A percentile compares a stretch with the other conserved stretches of the same genome.
Evolutionary conservation across 1,140 invertebrate species (phyloP).

Genomic region (Lordiphosa stackelbergi): DNA sequence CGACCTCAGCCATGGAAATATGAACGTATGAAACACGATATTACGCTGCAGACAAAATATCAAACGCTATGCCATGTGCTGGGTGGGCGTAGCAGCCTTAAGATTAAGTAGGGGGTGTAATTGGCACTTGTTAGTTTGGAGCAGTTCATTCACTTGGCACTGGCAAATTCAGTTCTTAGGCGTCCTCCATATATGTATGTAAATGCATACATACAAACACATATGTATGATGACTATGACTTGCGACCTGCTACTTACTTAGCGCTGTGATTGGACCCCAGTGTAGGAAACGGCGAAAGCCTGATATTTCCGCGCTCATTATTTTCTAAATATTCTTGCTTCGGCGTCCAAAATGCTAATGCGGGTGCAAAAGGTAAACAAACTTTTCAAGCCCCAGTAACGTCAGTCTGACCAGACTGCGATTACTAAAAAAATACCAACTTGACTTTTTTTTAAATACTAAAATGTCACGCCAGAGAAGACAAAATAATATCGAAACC

Average conservation of each 20-base stretch:
- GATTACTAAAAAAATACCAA: conserved; percentile 13
- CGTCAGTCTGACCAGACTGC: not conserved
- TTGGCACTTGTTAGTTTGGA: conserved; percentile 19
- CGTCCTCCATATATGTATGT: no score
- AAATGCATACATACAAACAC: no score
- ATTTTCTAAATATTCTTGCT: conserved; percentile 26
- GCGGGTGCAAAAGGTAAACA: conserved; percentile 22
- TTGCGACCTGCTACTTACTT: conserved; percentile 78
- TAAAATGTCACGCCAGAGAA: no score
- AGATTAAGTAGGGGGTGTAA: not conserved
- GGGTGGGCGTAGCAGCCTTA: conserved; percentile 15
- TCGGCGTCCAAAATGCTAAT: conserved; percentile 39
- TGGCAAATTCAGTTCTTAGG: conserved; percentile 5
- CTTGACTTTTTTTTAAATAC: not conserved
- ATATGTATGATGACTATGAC: no score
- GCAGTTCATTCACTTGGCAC: conserved; percentile 8
- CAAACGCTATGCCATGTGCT: not conserved
- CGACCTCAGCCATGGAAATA: conserved; percentile 13
- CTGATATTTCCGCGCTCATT: conserved; percentile 51
- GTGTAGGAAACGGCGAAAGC: conserved; percentile 83
- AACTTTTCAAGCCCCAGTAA: not conserved
- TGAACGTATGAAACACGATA: conserved; percentile 42
- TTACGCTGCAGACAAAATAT: conserved; percentile 25
- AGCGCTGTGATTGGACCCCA: conserved; percentile 88
- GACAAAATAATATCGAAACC: no score